Percentiles rank a stretch among this genome's conserved stretches.
These are phyloP conservation scores for Nannoperca obscura DNA, from an alignment of 2,797 vertebrate species.

Conservation along the genomic window DNA sequence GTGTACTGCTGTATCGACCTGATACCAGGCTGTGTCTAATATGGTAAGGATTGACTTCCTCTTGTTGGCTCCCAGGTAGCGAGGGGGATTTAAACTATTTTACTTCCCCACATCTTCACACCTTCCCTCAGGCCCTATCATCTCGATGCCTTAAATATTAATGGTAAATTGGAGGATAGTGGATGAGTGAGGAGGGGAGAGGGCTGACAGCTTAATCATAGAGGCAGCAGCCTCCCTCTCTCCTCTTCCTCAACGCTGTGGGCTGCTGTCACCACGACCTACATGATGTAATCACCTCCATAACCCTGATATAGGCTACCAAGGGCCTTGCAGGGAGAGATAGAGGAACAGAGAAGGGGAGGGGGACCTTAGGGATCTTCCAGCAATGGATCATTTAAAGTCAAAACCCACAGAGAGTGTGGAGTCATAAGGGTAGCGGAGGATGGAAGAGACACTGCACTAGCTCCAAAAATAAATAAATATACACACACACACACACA, in stretches of 20 bases:
- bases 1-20: slow-evolving; percentile 69
- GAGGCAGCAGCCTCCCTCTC: slow-evolving; percentile 69
- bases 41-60: slow-evolving; percentile 77
- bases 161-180: slow-evolving; percentile 76
- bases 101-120: slow-evolving; percentile 80
- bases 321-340: slow-evolving; percentile 62
- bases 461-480: background rate
- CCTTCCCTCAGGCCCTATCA: slow-evolving; percentile 81
- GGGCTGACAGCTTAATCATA: slow-evolving; percentile 86
- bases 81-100: slow-evolving; percentile 82
- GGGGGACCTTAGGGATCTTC: slow-evolving; percentile 51
- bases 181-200: slow-evolving; percentile 73
- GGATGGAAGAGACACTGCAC: slow-evolving; percentile 3
- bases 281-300: slow-evolving; percentile 86
- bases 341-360: slow-evolving; percentile 35
- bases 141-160: slow-evolving; percentile 84
- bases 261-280: slow-evolving; percentile 83
- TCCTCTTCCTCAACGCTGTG: slow-evolving; percentile 71
- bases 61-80: slow-evolving; percentile 70
- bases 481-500: no score
- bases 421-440: slow-evolving; percentile 2
- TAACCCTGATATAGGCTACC: slow-evolving; percentile 78
- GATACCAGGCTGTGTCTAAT: slow-evolving; percentile 83
- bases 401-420: slow-evolving; percentile 44
- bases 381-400: slow-evolving; percentile 58